phyloP scores from a whole-genome alignment of 2,113 vertebrate species.

The Anolis sagrei region DNA sequence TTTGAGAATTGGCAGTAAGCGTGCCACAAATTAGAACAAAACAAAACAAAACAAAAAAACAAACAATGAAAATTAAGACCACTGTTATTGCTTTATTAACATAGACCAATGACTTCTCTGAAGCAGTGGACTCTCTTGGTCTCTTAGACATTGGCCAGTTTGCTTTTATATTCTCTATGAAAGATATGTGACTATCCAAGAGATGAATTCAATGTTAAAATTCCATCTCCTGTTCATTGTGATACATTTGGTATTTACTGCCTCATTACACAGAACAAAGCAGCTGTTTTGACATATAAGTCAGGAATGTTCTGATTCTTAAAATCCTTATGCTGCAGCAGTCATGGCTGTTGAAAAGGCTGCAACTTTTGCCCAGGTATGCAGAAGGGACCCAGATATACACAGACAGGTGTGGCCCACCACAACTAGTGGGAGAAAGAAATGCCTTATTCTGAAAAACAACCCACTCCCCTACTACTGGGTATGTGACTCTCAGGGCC shows the following conservation, averaged over 20 bases:
- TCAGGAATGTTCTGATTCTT: background rate
- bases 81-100: conserved; percentile 76
- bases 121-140: conserved; percentile 35
- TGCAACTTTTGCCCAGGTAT: background rate
- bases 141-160: conserved; percentile 54
- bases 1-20: background rate
- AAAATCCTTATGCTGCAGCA: conserved; percentile 21
- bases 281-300: conserved; percentile 50
- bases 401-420: background rate
- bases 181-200: conserved; percentile 40
- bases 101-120: conserved; percentile 50
- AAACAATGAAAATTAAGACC: conserved; percentile 62
- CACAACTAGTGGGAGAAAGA: background rate
- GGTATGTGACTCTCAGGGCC: background rate
- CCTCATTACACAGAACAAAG: conserved; percentile 24
- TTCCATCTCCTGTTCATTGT: conserved; percentile 34
- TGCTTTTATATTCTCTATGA: background rate
- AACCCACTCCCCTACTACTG: background rate
- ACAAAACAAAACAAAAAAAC: no score
- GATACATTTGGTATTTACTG: background rate
- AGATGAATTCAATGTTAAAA: conserved; percentile 31
- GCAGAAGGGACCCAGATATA: background rate
- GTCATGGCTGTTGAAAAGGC: conserved; percentile 22
- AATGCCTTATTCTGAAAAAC: background rate
- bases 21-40: conserved; percentile 41